Percentiles rank a stretch among this genome's conserved stretches.
These are phyloP conservation scores for Macroramphosus scolopax DNA, from an alignment of 2,797 vertebrate species.

Conservation along the genomic window DNA sequence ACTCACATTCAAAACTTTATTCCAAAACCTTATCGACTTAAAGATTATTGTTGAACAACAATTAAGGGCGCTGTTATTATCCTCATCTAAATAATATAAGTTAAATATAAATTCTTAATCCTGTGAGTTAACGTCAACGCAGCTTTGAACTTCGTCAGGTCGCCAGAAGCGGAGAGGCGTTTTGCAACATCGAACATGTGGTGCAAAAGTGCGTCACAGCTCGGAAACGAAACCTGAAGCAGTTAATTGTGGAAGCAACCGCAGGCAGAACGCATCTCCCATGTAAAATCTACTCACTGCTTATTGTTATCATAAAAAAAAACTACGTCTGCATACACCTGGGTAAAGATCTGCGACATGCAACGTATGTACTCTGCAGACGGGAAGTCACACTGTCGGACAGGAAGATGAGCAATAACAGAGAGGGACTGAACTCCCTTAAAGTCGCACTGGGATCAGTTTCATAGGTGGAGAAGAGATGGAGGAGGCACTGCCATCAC, in stretches of 20 bases:
- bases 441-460: constrained; percentile 19
- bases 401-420: constrained; percentile 27
- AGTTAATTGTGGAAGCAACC: too few species aligned
- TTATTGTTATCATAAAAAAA: constrained; percentile 28
- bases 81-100: constrained; percentile 41
- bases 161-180: constrained; percentile 23
- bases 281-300: constrained; percentile 4
- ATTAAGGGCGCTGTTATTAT: constrained; percentile 25
- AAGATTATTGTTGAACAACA: constrained; percentile 45
- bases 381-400: constrained; percentile 29
- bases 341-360: constrained; percentile 51
- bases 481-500: constrained; percentile 4
- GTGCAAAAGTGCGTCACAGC: too few species aligned
- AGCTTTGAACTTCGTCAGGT: constrained; percentile 42
- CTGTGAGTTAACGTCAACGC: constrained; percentile 37
- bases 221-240: too few species aligned
- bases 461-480: constrained; percentile 27
- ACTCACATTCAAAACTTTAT: constrained; percentile 56
- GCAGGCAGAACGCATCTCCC: too few species aligned
- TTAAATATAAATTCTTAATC: constrained; percentile 60
- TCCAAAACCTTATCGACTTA: constrained; percentile 54
- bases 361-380: constrained; percentile 33
- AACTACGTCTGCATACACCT: constrained; percentile 31
- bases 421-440: constrained; percentile 30
- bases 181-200: too few species aligned